These are phyloP conservation scores for Volucella zonaria DNA, from an alignment of 2,888 invertebrate genomes.

Conservation along the genomic window DNA sequence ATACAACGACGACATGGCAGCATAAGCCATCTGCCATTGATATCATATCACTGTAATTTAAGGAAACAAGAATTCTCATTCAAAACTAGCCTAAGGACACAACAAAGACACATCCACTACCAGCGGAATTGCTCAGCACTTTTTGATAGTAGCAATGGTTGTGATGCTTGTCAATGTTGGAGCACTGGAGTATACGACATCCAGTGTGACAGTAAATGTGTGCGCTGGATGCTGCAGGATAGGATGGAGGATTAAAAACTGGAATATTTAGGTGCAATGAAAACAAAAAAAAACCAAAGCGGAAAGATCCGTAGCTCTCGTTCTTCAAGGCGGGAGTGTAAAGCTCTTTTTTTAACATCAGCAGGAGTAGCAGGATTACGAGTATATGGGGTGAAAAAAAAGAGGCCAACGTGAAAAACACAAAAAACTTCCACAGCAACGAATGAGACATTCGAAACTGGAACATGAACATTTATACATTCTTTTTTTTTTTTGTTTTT, in stretches of 20 bases:
- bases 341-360: constrained; percentile 59
- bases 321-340: constrained; percentile 65
- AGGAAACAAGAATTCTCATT: constrained; percentile 74
- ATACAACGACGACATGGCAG: constrained; percentile 56
- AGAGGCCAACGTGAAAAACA: constrained; percentile 60
- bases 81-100: constrained; percentile 72
- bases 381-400: constrained; percentile 23
- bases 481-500: neutral
- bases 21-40: constrained; percentile 70
- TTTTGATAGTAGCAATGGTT: neutral
- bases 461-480: constrained; percentile 70
- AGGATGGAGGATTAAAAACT: constrained; percentile 71
- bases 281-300: constrained; percentile 58
- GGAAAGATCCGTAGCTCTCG: constrained; percentile 63
- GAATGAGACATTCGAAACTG: constrained; percentile 72
- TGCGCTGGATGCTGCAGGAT: constrained; percentile 66
- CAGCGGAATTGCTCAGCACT: constrained; percentile 63
- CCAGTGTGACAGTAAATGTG: constrained; percentile 62
- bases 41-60: constrained; percentile 73
- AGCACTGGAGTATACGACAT: constrained; percentile 55
- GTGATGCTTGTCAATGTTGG: constrained; percentile 52
- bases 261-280: constrained; percentile 70
- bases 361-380: constrained; percentile 59
- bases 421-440: constrained; percentile 51
- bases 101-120: constrained; percentile 66